A percentile compares a stretch with the other conserved stretches of the same genome.
phyloP scores from a whole-genome alignment of 2,113 vertebrate species.

The Globicephala melas region DNA sequence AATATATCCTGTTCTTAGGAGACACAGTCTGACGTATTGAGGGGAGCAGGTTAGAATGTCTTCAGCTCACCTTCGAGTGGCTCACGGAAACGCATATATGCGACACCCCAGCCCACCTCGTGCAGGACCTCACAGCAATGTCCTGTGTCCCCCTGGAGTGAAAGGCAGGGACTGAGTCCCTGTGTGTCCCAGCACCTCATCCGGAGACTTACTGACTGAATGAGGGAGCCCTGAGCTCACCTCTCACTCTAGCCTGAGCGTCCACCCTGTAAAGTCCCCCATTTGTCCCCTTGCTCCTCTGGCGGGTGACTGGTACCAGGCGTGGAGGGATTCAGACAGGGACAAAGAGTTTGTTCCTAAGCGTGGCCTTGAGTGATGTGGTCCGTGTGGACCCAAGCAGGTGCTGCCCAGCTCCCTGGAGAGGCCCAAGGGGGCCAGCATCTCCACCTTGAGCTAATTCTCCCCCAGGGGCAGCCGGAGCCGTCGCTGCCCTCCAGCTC shows the following conservation, averaged over 20 bases:
- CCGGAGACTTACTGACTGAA: accelerated
- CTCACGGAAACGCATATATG: background rate
- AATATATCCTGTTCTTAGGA: background rate
- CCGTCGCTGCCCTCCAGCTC: accelerated
- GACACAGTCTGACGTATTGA: background rate
- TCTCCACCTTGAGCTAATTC: background rate
- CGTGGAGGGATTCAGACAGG: accelerated
- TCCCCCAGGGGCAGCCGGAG: background rate
- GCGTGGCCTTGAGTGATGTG: background rate
- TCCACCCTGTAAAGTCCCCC: background rate
- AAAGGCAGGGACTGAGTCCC: background rate
- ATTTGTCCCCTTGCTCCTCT: background rate
- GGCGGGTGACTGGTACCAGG: accelerated
- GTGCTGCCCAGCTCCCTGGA: background rate
- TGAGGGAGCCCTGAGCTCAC: background rate
- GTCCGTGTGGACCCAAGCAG: accelerated
- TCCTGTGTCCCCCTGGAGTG: accelerated
- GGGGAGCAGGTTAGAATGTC: background rate
- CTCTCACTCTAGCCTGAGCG: background rate
- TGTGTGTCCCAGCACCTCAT: accelerated
- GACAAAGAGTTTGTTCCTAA: accelerated
- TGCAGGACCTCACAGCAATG: accelerated
- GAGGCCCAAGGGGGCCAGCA: background rate
- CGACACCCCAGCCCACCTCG: accelerated
- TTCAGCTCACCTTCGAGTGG: background rate